These are phyloP conservation scores for Pentamera pediparva DNA, from an alignment of 53 echinoderm and acorn worm genomes.

Conservation along the genomic window DNA sequence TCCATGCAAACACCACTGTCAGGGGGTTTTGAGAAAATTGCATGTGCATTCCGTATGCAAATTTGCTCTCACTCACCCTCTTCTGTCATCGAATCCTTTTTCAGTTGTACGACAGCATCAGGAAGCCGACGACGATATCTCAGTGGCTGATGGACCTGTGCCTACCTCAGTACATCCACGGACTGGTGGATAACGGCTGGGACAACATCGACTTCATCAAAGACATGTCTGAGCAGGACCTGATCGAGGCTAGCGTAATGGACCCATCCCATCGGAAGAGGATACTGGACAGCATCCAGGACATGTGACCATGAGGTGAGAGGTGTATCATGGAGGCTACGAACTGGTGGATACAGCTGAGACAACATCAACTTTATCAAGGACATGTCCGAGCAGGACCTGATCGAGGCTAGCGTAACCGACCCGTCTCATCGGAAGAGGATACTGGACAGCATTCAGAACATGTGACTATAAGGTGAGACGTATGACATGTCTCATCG, in stretches of 20 bases:
- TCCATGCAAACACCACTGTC: too few species aligned
- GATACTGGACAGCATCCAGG: slow-evolving; percentile 71
- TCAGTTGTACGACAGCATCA: slow-evolving; percentile 79
- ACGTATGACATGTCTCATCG: too few species aligned
- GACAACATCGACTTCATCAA: slow-evolving; percentile 74
- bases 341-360: slow-evolving; percentile 40
- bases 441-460: slow-evolving; percentile 71
- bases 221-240: slow-evolving; percentile 59
- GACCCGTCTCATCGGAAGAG: slow-evolving; percentile 48
- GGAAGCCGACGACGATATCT: slow-evolving; percentile 66
- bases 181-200: slow-evolving; percentile 86
- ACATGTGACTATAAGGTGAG: slow-evolving; percentile 34
- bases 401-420: not conserved
- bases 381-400: slow-evolving; percentile 45
- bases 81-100: not conserved
- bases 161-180: slow-evolving; percentile 79
- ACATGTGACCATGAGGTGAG: slow-evolving; percentile 21
- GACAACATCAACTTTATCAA: slow-evolving; percentile 73
- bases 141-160: slow-evolving; percentile 90
- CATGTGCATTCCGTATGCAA: too few species aligned
- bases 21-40: too few species aligned
- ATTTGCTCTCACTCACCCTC: too few species aligned
- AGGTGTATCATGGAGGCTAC: not conserved
- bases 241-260: slow-evolving; percentile 48
- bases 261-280: slow-evolving; percentile 48